Base-by-base conservation (phyloP, 2,797 vertebrate species). In the Euthynnus affinis region DNA sequence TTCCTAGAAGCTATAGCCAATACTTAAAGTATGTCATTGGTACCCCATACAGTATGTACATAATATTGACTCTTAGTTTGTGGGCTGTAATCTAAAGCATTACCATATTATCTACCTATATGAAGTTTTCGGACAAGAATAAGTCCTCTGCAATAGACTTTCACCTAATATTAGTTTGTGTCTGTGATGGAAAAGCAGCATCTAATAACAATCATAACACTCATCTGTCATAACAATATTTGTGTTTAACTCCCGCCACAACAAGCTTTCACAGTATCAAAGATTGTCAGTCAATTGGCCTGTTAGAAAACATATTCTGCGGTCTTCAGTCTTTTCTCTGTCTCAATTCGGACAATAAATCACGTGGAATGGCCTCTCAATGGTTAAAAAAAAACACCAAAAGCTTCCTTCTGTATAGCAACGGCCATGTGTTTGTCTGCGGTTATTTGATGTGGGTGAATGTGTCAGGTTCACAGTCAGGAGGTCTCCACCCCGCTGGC, bases 391-490 rank as follows among this genome's bases (percentile, higher is more conserved):
- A 60, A 73, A 55, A n/a, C n/a, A 56, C 64, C 68, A 42, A 81
- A 87, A 83, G 72, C 71, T 48, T 85, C 60, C 42, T 56, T 69
- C 42, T 56, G 68, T 52, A 57, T 57, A 18, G 69, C 70, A 79
- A 80, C 63, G 20, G 74, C 71, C 46, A 6, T 57, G 57, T 86
- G 84, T 88, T 80, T 88, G 85, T 88, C 80, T 90, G 82, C 71
- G 67, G 73, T 78, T 81, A 83, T 91, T 83, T 90, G 85, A 91
- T 87, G 87, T 85, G 85, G 88, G 67, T 86, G 79, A 90, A 87
- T 85, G 89, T 92, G 88, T 92, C 90, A 88, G 86, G 86, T 88
- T 92, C 88, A 86, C 84, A 82, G 89, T 90, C 90, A 90, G 90
- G 90, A 89, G 89, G 81, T 89, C 87, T 89, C 80, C 88, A 55